Percentiles rank a stretch among this genome's conserved stretches.
These are phyloP conservation scores for Salvator merianae DNA, from an alignment of 2,113 vertebrate species.

Conservation along the genomic window DNA sequence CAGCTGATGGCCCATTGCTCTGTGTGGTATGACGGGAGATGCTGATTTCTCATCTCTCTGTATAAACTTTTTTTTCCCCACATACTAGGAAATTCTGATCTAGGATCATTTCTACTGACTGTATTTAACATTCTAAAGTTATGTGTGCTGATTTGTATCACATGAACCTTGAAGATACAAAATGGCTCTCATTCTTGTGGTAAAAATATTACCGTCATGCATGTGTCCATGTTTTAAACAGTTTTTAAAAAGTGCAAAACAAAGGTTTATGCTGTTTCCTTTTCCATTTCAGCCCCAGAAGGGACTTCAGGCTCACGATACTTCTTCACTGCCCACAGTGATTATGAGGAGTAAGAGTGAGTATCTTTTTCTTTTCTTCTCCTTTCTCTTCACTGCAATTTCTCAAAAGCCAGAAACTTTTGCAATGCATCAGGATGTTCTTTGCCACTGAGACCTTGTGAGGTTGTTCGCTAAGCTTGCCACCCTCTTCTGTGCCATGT, in stretches of 20 bases:
- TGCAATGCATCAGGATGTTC: neutral
- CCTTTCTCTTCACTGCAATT: neutral
- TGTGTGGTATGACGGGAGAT: too few relatives aligned
- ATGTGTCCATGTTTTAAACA: neutral
- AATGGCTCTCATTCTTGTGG: neutral
- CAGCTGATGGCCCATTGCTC: too few relatives aligned
- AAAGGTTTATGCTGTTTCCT: conserved; percentile 28
- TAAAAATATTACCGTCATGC: neutral
- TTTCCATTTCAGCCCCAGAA: conserved; percentile 80
- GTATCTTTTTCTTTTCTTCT: conserved; percentile 43
- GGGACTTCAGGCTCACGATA: conserved; percentile 81
- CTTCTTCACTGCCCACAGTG: conserved; percentile 83
- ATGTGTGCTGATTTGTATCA: too few relatives aligned
- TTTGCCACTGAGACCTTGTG: neutral
- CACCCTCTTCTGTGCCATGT: neutral
- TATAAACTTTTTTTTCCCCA: too few relatives aligned
- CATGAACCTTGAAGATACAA: neutral
- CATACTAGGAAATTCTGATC: too few relatives aligned
- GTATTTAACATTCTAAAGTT: too few relatives aligned
- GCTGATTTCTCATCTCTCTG: too few relatives aligned
- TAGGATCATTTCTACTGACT: neutral
- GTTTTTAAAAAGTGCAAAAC: neutral
- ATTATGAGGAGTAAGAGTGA: conserved; percentile 91
- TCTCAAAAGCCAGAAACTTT: neutral
- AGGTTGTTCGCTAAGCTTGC: neutral